A percentile compares a stretch with the other conserved stretches of the same genome.
Conservation (phyloP, 2,113 vertebrate species). For the Sylvilagus bachmani region DNA sequence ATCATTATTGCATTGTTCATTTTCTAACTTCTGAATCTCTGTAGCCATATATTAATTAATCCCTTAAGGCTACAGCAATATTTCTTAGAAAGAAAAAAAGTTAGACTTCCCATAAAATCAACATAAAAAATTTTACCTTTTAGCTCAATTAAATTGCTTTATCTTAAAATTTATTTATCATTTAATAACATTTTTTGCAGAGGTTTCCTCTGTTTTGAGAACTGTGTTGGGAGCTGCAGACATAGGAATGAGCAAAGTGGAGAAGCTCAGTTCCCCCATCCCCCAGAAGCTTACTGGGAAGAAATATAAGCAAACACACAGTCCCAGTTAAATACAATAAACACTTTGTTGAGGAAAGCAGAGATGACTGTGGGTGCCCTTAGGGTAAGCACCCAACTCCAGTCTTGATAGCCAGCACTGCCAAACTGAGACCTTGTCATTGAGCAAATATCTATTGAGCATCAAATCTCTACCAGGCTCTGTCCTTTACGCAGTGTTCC, state of each 20-base stretch:
- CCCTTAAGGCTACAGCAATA: neutral
- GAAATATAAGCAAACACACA: rapidly evolving
- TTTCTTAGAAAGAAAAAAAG: neutral
- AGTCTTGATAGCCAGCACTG: neutral
- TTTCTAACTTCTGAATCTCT: constrained; percentile 31
- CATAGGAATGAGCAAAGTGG: neutral
- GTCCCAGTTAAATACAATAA: neutral
- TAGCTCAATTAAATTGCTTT: neutral
- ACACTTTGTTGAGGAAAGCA: neutral
- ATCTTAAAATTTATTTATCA: neutral
- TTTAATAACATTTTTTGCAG: neutral
- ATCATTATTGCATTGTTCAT: neutral
- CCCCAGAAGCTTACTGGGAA: neutral
- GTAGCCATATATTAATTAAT: neutral
- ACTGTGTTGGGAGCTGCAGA: neutral
- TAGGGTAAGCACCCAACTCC: neutral
- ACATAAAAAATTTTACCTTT: constrained; percentile 24
- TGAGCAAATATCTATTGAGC: neutral
- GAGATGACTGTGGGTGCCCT: rapidly evolving
- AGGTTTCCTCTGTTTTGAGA: neutral
- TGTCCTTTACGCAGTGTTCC: neutral
- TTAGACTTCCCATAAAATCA: neutral
- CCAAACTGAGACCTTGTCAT: neutral
- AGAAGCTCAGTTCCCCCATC: too few species aligned
- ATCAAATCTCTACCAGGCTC: neutral